Evolutionary conservation across 2,113 vertebrate species (phyloP), one percentile per base, ranked within the genome.

Genomic region (Ophthalmolycus amberensis): DNA sequence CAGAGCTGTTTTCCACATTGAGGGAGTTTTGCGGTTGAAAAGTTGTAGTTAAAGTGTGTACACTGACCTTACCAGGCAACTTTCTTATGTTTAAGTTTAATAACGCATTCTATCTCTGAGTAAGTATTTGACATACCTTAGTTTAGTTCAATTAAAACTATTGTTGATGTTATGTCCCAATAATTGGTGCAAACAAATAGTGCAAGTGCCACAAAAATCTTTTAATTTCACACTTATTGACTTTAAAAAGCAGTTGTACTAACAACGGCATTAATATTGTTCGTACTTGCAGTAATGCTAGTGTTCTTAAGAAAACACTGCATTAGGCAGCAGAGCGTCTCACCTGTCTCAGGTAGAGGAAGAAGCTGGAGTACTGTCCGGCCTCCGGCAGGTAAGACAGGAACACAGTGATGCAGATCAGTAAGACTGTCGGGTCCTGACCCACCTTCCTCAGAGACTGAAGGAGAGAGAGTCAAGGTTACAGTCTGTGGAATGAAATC

Each of bases 331-430:
- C 15, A 4, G 22, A 37, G 9, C 16, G 0, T 10, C 83, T 91
- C 82, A 99, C 98, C 96, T 99, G 97, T 91, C 96, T 92, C 74
- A 99, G 95, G 91, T 99, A 99, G 27, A 99, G 95, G 93, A 99
- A 99, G 93, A 99, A 99, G 88, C 97, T 99, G 79, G 98, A 99
- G 94, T 99, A 99, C 71, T 99, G 98, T 38, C 98, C 98, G 15
- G 97, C 97, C 86, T 99, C 98, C 0, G 98, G 97, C 50, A 99
- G 93, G 65, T 99, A 99, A 0, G 97, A 99, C 66, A 99, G 94
- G 89, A 99, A 98, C 71, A 99, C 97, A 0, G 97, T 98, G 92
- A 99, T 95, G 67, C 97, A 99, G 90, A 98, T 98, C 0, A 95
- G 92, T 27, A 98, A 94, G 67, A 99, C 95, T 0, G 95, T 95